Conservation (phyloP, 1,140 invertebrate genomes). For the Phocides pigmalion region DNA sequence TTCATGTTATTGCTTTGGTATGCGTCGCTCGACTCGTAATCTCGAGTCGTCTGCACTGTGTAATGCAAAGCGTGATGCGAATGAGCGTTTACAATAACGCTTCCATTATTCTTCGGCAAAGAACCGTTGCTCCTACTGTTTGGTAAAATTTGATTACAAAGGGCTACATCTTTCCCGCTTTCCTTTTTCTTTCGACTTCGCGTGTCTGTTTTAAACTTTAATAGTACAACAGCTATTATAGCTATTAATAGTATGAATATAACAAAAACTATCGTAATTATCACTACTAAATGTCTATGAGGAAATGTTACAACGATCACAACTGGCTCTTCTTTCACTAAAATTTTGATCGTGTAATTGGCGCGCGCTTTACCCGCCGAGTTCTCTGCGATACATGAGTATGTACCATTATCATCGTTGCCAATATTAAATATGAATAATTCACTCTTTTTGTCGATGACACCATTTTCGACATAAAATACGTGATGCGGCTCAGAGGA, state of each 20-base stretch:
- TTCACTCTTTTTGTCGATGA: constrained; percentile 89
- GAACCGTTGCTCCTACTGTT: constrained; percentile 69
- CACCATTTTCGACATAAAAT: constrained; percentile 88
- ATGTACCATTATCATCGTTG: constrained; percentile 91
- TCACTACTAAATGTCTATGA: constrained; percentile 87
- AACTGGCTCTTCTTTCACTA: constrained; percentile 88
- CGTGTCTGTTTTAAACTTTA: constrained; percentile 86
- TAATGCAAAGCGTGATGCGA: constrained; percentile 79
- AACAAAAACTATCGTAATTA: constrained; percentile 85
- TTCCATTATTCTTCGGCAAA: constrained; percentile 78
- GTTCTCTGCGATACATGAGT: constrained; percentile 92
- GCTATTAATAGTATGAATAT: constrained; percentile 86
- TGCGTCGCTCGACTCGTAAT: constrained; percentile 71
- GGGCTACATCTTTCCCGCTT: constrained; percentile 77
- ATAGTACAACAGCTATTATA: constrained; percentile 85
- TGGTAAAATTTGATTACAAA: constrained; percentile 78
- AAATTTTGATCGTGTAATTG: constrained; percentile 90
- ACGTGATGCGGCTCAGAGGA: constrained; percentile 86
- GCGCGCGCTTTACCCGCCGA: constrained; percentile 89
- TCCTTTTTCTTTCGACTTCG: constrained; percentile 84
- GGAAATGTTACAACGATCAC: constrained; percentile 87
- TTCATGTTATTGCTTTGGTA: constrained; percentile 81
- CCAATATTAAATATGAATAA: constrained; percentile 90
- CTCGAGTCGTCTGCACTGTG: constrained; percentile 68
- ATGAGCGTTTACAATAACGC: constrained; percentile 76